Conservation (phyloP, 2,113 vertebrate genomes). For the Ibidorhyncha struthersii region DNA sequence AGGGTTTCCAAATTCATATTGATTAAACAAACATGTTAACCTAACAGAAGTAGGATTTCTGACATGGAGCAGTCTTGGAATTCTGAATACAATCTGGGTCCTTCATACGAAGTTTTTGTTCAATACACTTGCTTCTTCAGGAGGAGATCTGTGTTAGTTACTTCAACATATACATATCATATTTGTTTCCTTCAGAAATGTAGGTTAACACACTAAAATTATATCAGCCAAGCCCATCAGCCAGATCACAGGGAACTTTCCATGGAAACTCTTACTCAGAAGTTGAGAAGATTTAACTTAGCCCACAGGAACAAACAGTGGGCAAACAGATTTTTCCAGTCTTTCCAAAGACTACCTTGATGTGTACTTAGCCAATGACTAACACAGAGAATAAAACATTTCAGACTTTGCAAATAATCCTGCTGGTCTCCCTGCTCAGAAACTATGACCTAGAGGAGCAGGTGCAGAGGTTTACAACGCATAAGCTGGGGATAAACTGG, state of each 20-base stretch:
- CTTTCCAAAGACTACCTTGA: background rate
- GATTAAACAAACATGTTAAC: background rate
- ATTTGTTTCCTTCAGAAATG: background rate
- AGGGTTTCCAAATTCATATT: background rate
- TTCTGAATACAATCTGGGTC: background rate
- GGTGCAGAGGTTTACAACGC: background rate
- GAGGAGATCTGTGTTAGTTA: background rate
- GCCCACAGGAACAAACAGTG: background rate
- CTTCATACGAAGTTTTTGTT: background rate
- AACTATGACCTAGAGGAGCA: background rate
- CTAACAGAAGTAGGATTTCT: background rate
- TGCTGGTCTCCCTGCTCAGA: background rate
- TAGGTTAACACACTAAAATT: background rate
- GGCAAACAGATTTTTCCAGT: background rate
- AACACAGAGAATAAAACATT: background rate
- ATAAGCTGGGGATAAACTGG: background rate
- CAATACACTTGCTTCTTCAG: background rate
- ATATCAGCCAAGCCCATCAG: background rate
- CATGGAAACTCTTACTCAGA: background rate
- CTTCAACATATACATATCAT: background rate
- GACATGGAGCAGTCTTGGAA: background rate
- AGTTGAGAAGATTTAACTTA: background rate
- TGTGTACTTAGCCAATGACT: background rate
- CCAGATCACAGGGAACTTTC: background rate
- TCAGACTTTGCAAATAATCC: background rate